A percentile compares a stretch with the other conserved stretches of the same genome.
Conservation (phyloP, 2,888 invertebrate species). For the Danaus chrysippus region DNA sequence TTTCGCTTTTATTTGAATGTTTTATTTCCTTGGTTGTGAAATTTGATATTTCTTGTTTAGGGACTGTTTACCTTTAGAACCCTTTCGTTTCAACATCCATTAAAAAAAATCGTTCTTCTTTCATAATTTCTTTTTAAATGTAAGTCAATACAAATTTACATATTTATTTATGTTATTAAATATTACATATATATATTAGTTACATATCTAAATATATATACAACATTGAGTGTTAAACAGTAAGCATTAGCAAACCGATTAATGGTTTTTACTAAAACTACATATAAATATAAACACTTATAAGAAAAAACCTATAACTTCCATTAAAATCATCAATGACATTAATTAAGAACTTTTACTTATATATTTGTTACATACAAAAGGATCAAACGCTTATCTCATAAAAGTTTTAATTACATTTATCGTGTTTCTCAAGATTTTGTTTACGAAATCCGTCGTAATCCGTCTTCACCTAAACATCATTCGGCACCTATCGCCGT, state of each 20-base stretch:
- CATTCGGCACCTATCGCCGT: conserved; percentile 63
- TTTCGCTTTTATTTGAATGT: conserved; percentile 26
- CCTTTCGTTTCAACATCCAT: not conserved
- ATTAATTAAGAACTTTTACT: not conserved
- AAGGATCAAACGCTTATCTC: conserved; percentile 2
- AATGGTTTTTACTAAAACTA: no score
- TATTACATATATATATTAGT: no score
- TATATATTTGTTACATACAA: not conserved
- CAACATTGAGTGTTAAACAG: no score
- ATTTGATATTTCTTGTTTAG: not conserved
- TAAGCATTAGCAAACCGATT: no score
- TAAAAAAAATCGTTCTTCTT: not conserved
- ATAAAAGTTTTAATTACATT: conserved; percentile 18
- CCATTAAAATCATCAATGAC: not conserved
- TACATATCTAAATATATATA: no score
- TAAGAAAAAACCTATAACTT: not conserved
- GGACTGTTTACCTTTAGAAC: not conserved
- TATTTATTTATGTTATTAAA: no score
- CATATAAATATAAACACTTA: not conserved
- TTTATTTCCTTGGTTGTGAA: not conserved
- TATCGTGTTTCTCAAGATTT: conserved; percentile 30
- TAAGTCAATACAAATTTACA: no score
- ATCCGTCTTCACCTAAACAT: conserved; percentile 49
- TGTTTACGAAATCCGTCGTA: conserved; percentile 40
- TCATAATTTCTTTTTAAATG: not conserved